Percentiles rank a stretch among this genome's conserved stretches.
These are phyloP conservation scores for Sarcoramphus papa DNA, from an alignment of 2,797 vertebrate genomes.

Conservation along the genomic window DNA sequence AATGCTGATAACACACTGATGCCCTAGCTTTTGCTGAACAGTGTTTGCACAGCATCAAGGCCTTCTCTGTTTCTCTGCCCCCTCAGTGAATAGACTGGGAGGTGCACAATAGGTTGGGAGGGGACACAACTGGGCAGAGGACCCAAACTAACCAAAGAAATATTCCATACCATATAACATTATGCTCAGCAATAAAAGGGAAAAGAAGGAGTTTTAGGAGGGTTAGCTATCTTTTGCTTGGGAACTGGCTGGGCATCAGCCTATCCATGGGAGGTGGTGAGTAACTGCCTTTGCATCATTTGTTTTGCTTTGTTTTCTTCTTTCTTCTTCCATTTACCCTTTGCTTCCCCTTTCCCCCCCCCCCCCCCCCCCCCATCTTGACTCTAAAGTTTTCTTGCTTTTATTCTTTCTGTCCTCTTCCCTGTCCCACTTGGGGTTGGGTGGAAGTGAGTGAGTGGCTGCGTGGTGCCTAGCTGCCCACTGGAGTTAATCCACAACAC, in stretches of 20 bases:
- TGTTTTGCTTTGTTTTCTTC: not conserved
- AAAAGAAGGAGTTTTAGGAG: not conserved
- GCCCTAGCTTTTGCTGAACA: not conserved
- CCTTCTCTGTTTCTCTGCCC: not conserved
- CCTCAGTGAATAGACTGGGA: not conserved
- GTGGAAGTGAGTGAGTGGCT: not conserved
- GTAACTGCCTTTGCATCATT: not conserved
- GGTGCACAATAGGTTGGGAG: not conserved
- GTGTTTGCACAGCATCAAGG: not conserved
- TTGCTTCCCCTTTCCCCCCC: not conserved
- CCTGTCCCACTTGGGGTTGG: no score
- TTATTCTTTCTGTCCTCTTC: not conserved
- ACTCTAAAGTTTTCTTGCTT: not conserved
- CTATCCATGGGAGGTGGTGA: rapidly evolving
- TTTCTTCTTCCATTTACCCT: not conserved
- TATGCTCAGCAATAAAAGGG: not conserved
- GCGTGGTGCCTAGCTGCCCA: not conserved
- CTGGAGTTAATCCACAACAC: not conserved
- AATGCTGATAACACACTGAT: not conserved
- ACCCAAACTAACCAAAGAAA: not conserved
- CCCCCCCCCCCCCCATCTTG: not conserved
- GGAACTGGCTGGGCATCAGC: not conserved
- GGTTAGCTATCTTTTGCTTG: not conserved
- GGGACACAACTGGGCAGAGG: not conserved
- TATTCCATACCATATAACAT: not conserved